A percentile compares a stretch with the other conserved stretches of the same genome.
Evolutionary conservation across 2,797 vertebrate genomes (phyloP).

Genomic region (Neopelma chrysocephalum): DNA sequence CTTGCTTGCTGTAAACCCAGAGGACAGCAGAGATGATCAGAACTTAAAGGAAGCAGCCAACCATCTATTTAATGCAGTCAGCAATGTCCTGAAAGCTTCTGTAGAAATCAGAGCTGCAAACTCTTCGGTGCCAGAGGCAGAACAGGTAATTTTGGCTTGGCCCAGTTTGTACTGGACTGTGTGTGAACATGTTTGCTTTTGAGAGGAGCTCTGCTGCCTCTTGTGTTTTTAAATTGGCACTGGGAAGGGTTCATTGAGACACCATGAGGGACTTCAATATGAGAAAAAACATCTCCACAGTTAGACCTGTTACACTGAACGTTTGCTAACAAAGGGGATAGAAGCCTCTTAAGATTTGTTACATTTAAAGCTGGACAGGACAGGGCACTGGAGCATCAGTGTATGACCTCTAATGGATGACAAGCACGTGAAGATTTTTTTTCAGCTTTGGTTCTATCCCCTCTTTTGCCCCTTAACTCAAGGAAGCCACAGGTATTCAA

Average conservation of each 20-base stretch:
- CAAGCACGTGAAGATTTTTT: neutral
- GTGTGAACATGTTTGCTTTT: neutral
- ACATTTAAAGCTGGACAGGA: neutral
- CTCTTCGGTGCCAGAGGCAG: neutral
- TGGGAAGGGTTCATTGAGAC: neutral
- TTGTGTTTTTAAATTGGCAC: neutral
- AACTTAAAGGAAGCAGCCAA: constrained; percentile 75
- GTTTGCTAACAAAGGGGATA: neutral
- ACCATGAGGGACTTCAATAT: neutral
- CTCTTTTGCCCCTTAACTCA: neutral
- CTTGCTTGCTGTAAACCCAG: constrained; percentile 74
- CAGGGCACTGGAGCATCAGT: neutral
- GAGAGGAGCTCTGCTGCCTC: neutral
- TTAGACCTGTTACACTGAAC: neutral
- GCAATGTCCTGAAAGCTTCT: constrained; percentile 85
- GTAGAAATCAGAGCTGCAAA: constrained; percentile 56
- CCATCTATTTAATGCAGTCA: constrained; percentile 84
- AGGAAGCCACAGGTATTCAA: neutral
- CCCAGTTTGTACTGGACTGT: neutral
- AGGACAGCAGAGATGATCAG: constrained; percentile 63
- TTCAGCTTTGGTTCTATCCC: neutral
- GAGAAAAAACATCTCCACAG: neutral
- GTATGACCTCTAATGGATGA: neutral
- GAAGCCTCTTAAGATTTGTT: neutral
- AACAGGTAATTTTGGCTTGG: constrained; percentile 15